Evolutionary conservation across 2,113 vertebrate genomes (phyloP).

Genomic region (Felis chaus): DNA sequence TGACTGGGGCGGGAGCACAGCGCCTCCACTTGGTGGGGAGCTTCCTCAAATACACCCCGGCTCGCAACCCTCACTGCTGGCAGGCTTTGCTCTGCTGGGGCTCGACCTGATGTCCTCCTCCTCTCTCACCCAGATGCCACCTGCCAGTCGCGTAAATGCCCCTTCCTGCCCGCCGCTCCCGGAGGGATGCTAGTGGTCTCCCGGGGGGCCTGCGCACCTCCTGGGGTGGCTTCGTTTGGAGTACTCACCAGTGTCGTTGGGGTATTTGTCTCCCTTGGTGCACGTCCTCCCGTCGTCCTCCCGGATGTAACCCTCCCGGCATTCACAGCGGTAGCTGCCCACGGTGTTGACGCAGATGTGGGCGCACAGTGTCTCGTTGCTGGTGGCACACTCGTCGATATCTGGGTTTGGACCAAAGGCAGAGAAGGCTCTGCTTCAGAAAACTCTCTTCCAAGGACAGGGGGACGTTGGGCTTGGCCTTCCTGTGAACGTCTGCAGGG

Average conservation of each 20-base stretch:
- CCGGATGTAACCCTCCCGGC: constrained; percentile 90
- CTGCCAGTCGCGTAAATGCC: neutral
- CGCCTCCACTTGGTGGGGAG: neutral
- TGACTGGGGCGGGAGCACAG: accelerated
- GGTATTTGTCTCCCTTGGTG: constrained; percentile 91
- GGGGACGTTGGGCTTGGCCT: neutral
- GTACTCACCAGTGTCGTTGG: constrained; percentile 69
- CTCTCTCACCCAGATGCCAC: neutral
- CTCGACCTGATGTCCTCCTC: neutral
- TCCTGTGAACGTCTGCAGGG: neutral
- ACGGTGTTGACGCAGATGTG: constrained; percentile 93
- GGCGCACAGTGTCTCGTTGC: constrained; percentile 90
- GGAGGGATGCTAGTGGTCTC: neutral
- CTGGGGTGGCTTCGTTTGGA: accelerated
- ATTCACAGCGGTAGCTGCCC: constrained; percentile 96
- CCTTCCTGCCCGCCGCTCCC: neutral
- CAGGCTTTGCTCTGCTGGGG: accelerated
- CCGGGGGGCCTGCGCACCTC: neutral
- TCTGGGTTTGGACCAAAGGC: constrained; percentile 84
- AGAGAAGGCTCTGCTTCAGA: neutral
- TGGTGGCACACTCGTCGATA: constrained; percentile 92
- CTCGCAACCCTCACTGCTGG: neutral
- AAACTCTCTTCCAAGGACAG: neutral
- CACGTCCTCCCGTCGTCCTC: constrained; percentile 93
- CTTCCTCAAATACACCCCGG: neutral